Evolutionary conservation across 2,888 invertebrate species (phyloP), one percentile per base, ranked within the genome.

Genomic region (Polyploca ridens): DNA sequence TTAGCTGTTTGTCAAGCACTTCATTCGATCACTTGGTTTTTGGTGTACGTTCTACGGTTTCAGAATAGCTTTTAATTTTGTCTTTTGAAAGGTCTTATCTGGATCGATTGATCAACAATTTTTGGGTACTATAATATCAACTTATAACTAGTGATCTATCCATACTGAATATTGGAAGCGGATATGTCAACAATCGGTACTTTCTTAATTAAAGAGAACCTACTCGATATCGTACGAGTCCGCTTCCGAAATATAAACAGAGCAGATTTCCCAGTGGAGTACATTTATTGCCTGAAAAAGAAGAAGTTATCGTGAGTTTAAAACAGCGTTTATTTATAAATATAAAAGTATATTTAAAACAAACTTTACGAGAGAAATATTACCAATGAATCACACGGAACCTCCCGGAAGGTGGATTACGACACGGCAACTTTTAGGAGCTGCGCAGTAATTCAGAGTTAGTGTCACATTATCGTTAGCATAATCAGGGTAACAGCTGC

Each of bases 391-490:
- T 64, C 64, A 64, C 59, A 27, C 60, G 60, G 41, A 33, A 57
- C 46, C 49, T 65, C 46, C 64, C 64, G 65, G 54, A 59, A 67
- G 69, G 73, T 69, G 67, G 66, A 67, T 70, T 70, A 67, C 62
- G 63, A 64, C 63, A 49, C 63, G 65, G 66, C 66, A 69, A 70
- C 64, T 65, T 72, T 67, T 61, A 65, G 64, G 64, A 70, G 68
- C 62, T 49, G 19, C 54, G 64, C 68, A 68, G 69, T 78, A 76
- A 81, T 82, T 81, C 78, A 76, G 76, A 78, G 78, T 81, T 81
- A 82, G 72, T 72, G 78, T 73, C 79, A 69, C 82, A 86, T 86
- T 84, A 85, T 86, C 86, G 85, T 86, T 86, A 86, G 84, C 84
- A 86, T 85, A 85, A 86, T 86, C 82, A 85, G 78, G 76, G 68